Evolutionary conservation across 2,888 invertebrate species (phyloP), one percentile per base, ranked within the genome.

Genomic region (Piscicola geometra): DNA sequence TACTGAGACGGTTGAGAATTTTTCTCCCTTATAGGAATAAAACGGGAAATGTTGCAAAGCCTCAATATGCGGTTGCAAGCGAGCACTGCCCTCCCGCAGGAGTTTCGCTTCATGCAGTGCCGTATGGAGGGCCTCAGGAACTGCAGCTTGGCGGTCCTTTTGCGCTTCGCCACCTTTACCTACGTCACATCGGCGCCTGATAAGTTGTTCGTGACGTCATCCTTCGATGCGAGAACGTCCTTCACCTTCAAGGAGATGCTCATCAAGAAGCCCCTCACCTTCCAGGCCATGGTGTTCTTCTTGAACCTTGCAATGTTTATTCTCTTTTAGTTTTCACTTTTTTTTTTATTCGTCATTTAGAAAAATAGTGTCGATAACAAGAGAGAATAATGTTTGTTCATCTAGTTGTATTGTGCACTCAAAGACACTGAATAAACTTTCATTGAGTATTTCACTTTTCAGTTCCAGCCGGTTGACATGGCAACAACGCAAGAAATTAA

Each of bases 381-480:
- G n/a, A n/a, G n/a, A n/a, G n/a, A n/a, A n/a, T n/a, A n/a, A n/a
- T n/a, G n/a, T n/a, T n/a, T n/a, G n/a, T n/a, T n/a, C n/a, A n/a
- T n/a, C n/a, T n/a, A n/a, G n/a, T 21, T 47, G 9, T 47, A 47
- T 47, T 47, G 50, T 47, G 9, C 12, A 47, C 21, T 47, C 50
- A 47, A 47, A 47, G 12, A 47, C 21, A 47, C 12, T 47, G 50
- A 47, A 0, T 30, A 47, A 25, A 68, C 33, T 21, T 68, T 32
- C 21, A 68, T n/a, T 68, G 71, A n/a, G 15, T 36, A 41, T 25
- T 3, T 35, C 12, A 12, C 50, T 47, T n/a, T 32, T 25, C 68
- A 84, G 84, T 80, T 83, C 30, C 82, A 83, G 64, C 80, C 81
- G 0, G 79, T 83, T 5, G 84, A 84, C 67, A 77, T 80, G 28